Conservation (phyloP, 2,113 vertebrate genomes). For the Lepus europaeus region DNA sequence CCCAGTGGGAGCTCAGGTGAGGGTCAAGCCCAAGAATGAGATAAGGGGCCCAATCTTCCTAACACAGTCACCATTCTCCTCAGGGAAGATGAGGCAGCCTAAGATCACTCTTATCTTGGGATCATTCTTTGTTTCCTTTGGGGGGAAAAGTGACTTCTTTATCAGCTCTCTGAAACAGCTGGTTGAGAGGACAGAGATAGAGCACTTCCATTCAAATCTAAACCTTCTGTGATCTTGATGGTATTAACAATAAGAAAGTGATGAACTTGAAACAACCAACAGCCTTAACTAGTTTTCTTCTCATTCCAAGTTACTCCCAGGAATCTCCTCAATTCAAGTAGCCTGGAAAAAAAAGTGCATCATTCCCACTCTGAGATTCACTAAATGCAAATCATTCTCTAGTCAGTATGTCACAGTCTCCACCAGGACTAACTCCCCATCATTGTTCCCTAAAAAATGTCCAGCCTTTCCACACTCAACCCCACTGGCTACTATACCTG, state of each 20-base stretch:
- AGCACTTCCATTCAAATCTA: not conserved
- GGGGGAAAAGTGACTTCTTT: slow-evolving; percentile 8
- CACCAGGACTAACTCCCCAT: not conserved
- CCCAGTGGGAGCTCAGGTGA: not conserved
- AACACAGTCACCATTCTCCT: not conserved
- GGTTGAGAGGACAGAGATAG: not conserved
- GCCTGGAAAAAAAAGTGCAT: not conserved
- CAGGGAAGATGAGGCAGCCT: not conserved
- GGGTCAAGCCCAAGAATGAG: not conserved
- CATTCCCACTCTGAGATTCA: not conserved
- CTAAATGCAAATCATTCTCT: not conserved
- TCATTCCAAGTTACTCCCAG: not conserved
- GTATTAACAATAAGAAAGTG: not conserved
- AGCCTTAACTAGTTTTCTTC: not conserved
- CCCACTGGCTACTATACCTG: not conserved
- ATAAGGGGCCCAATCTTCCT: not conserved
- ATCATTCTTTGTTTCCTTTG: slow-evolving; percentile 10
- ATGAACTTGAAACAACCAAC: not conserved
- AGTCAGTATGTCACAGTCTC: not conserved
- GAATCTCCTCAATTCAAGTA: not conserved
- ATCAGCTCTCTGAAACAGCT: slow-evolving; percentile 15
- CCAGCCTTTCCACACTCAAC: not conserved
- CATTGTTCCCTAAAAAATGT: not conserved
- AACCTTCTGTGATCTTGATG: not conserved
- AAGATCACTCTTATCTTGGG: not conserved